phyloP scores from a whole-genome alignment of 2,888 invertebrate genomes.

The Hymenopus coronatus region DNA sequence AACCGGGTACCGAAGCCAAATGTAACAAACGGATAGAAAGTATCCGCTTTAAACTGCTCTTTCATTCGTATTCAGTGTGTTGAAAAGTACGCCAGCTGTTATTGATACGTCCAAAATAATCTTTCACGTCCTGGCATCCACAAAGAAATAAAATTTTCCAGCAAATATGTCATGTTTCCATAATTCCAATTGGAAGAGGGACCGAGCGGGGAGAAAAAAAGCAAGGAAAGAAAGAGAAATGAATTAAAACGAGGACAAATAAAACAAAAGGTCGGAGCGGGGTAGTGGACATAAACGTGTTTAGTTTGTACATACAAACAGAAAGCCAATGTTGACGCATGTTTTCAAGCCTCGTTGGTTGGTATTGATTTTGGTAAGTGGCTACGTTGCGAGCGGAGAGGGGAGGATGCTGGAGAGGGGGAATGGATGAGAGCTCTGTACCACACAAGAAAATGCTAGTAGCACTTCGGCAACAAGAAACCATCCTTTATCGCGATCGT shows the following conservation, averaged over 20 bases:
- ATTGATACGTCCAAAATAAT: not conserved
- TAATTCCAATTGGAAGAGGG: not conserved
- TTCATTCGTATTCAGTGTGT: not conserved
- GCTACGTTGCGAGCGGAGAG: slow-evolving; percentile 22
- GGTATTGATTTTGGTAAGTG: slow-evolving; percentile 52
- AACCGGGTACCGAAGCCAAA: not conserved
- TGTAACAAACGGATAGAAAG: not conserved
- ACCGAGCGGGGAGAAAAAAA: not conserved
- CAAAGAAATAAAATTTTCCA: not conserved
- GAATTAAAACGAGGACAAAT: not conserved
- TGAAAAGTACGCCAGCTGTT: not conserved
- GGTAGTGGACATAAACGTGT: slow-evolving; percentile 13
- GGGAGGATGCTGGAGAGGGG: slow-evolving; percentile 42
- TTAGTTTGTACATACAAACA: slow-evolving; percentile 27
- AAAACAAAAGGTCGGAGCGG: not conserved
- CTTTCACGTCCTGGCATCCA: not conserved
- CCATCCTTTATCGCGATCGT: not conserved
- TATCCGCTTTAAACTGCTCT: not conserved
- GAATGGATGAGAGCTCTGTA: not conserved
- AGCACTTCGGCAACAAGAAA: not conserved
- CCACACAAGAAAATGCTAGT: not conserved
- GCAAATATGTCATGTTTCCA: slow-evolving; percentile 3
- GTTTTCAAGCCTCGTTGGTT: slow-evolving; percentile 60
- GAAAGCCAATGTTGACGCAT: slow-evolving; percentile 54
- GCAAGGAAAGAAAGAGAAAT: not conserved